phyloP scores from a whole-genome alignment of 2,888 invertebrate species.

The Metallyticus violacea region DNA sequence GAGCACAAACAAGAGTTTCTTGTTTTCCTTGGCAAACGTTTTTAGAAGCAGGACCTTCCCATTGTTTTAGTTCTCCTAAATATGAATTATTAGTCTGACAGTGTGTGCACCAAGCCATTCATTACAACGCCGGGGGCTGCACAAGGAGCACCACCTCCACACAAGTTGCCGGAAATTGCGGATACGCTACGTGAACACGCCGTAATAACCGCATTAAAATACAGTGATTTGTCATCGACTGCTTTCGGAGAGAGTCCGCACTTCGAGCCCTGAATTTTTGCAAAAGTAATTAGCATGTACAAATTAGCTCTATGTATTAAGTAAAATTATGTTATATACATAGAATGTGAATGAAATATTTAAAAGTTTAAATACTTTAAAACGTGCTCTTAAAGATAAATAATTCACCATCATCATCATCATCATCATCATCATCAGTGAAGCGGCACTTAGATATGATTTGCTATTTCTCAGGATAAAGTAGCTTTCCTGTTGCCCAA shows the following conservation, averaged over 20 bases:
- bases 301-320: too few species aligned
- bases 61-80: neutral
- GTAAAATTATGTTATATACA: too few species aligned
- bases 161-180: neutral
- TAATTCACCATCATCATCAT: too few species aligned
- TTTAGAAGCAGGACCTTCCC: neutral
- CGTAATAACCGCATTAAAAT: neutral
- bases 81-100: neutral
- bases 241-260: neutral
- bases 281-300: too few species aligned
- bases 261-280: neutral
- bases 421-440: too few species aligned
- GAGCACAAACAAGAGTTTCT: neutral
- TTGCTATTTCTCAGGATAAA: too few species aligned
- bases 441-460: too few species aligned
- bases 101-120: neutral
- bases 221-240: neutral
- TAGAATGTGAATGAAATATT: too few species aligned
- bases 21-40: neutral
- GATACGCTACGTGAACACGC: neutral
- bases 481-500: too few species aligned
- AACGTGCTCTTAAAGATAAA: too few species aligned
- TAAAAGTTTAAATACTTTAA: too few species aligned
- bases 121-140: neutral
- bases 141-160: neutral